These are phyloP conservation scores for Drosophila obscura DNA, from an alignment of 1,140 invertebrate genomes.

Conservation along the genomic window DNA sequence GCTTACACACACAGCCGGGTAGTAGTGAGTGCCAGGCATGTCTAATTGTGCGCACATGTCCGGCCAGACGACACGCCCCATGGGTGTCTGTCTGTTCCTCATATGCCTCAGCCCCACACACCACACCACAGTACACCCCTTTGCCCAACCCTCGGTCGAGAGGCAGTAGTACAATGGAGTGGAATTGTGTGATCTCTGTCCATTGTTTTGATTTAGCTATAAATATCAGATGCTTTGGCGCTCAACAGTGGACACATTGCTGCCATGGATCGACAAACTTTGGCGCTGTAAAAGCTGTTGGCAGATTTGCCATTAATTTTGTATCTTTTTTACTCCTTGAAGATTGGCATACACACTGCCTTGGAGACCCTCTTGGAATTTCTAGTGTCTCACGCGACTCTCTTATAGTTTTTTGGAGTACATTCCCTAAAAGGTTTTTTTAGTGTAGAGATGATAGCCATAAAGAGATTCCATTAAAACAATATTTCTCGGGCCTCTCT, in stretches of 20 bases:
- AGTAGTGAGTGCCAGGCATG: constrained; percentile 49
- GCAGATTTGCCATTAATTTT: no score
- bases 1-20: constrained; percentile 53
- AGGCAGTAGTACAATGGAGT: constrained; percentile 47
- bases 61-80: constrained; percentile 61
- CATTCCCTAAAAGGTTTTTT: no score
- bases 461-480: neutral
- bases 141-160: neutral
- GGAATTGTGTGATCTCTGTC: constrained; percentile 52
- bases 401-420: no score
- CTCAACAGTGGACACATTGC: no score
- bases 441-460: no score
- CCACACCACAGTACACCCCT: neutral
- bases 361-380: no score
- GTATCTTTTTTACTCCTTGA: no score
- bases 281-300: neutral
- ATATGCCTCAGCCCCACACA: neutral
- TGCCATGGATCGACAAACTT: constrained; percentile 24
- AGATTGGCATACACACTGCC: no score
- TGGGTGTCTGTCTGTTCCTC: constrained; percentile 24
- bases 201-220: constrained; percentile 59
- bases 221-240: constrained; percentile 31
- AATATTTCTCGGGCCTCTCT: constrained; percentile 13
- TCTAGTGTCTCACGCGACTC: no score
- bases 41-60: constrained; percentile 78